Evolutionary conservation across 1,140 invertebrate genomes (phyloP), one percentile per base, ranked within the genome.

Genomic region (Drosophila pachea): DNA sequence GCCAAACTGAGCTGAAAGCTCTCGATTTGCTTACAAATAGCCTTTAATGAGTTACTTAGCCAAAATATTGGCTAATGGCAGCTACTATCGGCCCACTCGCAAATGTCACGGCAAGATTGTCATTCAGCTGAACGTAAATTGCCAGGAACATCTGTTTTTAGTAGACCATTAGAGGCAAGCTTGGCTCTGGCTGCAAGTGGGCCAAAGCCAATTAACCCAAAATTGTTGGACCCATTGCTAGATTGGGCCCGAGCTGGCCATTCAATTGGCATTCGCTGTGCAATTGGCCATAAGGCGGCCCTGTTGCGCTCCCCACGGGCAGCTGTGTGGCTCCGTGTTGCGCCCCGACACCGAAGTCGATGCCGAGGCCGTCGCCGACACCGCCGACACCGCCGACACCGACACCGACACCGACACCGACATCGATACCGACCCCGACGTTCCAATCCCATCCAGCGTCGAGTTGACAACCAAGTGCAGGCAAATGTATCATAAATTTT

Each of bases 401-500:
- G 22, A 22, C 22, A 22, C 1, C 22, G 22, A 22, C 3, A 22
- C 22, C 22, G 22, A 22, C 22, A 22, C 3, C 22, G 22, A 22
- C 22, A 22, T 1, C 22, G 22, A 22, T 3, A 22, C 22, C 22
- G 22, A 22, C 22, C 22, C 22, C 43, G 31, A 43, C 8, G 55
- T 50, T 68, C 31, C 53, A 50, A 59, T 60, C 35, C 53, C 54
- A 61, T 62, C 76, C 54, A 72, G 38, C 38, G 58, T 47, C 38
- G 45, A 49, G 78, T 83, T 82, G 78, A 83, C 78, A 83, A 83
- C 79, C 78, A 84, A 83, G 78, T 83, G 78, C 78, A 83, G 76
- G 78, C 78, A 83, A 83, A 83, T 83, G 78, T 83, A 83, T 83
- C 78, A 83, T 83, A 83, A 83, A 83, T 83, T 84, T 83, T 83